A percentile compares a stretch with the other conserved stretches of the same genome.
phyloP scores from a whole-genome alignment of 2,888 invertebrate genomes.

The Elmis aenea region DNA sequence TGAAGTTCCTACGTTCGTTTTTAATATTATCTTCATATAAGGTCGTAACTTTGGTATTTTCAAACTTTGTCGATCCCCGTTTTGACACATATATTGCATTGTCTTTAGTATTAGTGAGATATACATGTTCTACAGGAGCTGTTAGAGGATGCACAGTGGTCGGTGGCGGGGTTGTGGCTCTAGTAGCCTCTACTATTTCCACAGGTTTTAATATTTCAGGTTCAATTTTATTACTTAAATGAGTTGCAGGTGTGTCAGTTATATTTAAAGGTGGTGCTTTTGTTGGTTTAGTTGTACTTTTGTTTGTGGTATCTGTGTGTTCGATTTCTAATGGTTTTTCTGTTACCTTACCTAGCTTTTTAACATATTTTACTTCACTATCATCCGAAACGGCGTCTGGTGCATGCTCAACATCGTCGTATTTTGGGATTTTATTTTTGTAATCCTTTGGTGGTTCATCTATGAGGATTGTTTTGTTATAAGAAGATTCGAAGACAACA shows the following conservation, averaged over 20 bases:
- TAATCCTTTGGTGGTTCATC: constrained; percentile 48
- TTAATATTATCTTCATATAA: too few species aligned
- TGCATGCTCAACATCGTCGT: constrained; percentile 43
- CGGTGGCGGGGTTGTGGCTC: constrained; percentile 9
- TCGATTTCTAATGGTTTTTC: constrained; percentile 3
- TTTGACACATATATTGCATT: constrained; percentile 49
- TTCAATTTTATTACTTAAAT: constrained; percentile 41
- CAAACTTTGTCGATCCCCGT: constrained; percentile 50
- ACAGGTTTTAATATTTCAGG: constrained; percentile 29
- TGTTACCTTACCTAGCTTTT: neutral
- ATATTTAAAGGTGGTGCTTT: constrained; percentile 22
- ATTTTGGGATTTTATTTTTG: constrained; percentile 32
- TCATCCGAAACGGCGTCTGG: too few species aligned
- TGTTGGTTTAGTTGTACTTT: constrained; percentile 15
- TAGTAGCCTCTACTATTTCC: constrained; percentile 6
- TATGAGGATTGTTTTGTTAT: constrained; percentile 54
- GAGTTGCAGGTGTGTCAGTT: constrained; percentile 24
- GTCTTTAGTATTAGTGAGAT: constrained; percentile 38
- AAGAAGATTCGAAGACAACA: constrained; percentile 49
- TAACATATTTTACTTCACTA: too few species aligned
- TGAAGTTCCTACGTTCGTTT: too few species aligned
- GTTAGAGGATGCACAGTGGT: constrained; percentile 12
- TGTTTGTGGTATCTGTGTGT: constrained; percentile 46
- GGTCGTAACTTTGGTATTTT: constrained; percentile 27
- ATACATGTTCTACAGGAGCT: constrained; percentile 18